Percentiles rank a stretch among this genome's conserved stretches.
phyloP scores from a whole-genome alignment of 2,888 invertebrate genomes.

The Lochmaea crataegi region DNA sequence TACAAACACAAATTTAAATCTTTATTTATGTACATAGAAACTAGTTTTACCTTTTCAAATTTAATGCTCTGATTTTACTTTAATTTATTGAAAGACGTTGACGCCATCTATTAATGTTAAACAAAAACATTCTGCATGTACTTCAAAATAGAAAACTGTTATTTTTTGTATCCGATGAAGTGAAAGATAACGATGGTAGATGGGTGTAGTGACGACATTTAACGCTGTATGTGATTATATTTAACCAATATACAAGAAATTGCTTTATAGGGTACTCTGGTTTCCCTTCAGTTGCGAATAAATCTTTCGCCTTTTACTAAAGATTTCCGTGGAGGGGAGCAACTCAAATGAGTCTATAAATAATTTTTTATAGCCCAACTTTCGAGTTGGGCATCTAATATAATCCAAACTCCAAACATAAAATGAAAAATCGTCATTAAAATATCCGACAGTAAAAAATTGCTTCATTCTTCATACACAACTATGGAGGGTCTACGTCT shows the following conservation, averaged over 20 bases:
- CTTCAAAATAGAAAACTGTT: not conserved
- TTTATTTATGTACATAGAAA: too few relatives aligned
- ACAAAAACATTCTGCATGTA: not conserved
- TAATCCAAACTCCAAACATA: slow-evolving; percentile 11
- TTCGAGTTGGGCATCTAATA: not conserved
- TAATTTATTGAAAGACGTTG: not conserved
- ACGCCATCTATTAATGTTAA: not conserved
- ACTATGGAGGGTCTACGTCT: too few relatives aligned
- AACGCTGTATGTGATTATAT: not conserved
- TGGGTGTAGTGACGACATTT: not conserved
- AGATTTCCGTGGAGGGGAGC: slow-evolving; percentile 44
- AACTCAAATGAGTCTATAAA: slow-evolving; percentile 39
- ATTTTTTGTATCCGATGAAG: not conserved
- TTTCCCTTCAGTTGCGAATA: slow-evolving; percentile 41
- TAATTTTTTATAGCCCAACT: slow-evolving; percentile 29
- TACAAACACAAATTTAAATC: too few relatives aligned
- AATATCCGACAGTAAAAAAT: too few relatives aligned
- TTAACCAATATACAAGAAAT: not conserved
- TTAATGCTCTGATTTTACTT: too few relatives aligned
- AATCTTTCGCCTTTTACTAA: slow-evolving; percentile 48
- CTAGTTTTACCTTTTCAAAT: too few relatives aligned
- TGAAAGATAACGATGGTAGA: not conserved
- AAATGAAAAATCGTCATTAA: too few relatives aligned
- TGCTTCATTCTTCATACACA: too few relatives aligned
- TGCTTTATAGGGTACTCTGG: slow-evolving; percentile 30